Conservation (phyloP, 1,140 invertebrate species). For the Octopus bimaculoides region DNA sequence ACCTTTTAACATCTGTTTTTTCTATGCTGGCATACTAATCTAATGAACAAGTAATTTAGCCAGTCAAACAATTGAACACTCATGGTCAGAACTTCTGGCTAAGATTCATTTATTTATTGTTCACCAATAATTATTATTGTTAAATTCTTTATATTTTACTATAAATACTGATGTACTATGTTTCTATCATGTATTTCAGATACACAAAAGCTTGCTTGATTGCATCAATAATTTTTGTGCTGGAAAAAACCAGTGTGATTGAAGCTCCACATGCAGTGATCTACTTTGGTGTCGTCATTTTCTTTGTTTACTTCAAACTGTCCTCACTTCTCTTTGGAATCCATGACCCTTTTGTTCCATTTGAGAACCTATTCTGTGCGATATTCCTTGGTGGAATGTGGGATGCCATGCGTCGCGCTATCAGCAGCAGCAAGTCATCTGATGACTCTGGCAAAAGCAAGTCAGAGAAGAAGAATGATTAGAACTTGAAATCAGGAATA, state of each 20-base stretch:
- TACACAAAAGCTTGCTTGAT: constrained; percentile 94
- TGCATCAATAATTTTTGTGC: constrained; percentile 91
- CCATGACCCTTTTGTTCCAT: constrained; percentile 96
- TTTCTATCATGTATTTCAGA: constrained; percentile 59
- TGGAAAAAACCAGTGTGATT: constrained; percentile 95
- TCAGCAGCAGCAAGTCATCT: constrained; percentile 35
- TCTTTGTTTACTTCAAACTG: constrained; percentile 98
- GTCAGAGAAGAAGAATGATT: constrained; percentile 55
- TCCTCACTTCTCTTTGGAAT: constrained; percentile 95
- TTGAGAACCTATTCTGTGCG: constrained; percentile 97
- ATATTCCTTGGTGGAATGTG: constrained; percentile 97
- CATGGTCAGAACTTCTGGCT: too few species aligned
- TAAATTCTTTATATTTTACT: too few species aligned
- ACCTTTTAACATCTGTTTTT: too few species aligned
- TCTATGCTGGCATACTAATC: too few species aligned
- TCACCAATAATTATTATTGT: too few species aligned
- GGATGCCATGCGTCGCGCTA: constrained; percentile 74
- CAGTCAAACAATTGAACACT: too few species aligned
- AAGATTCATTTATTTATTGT: too few species aligned
- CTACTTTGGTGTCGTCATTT: constrained; percentile 98
- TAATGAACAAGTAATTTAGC: too few species aligned
- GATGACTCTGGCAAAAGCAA: constrained; percentile 45
- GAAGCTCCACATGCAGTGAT: constrained; percentile 94
- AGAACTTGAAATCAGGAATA: neutral
- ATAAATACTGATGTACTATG: too few species aligned